Base-by-base conservation (phyloP, 2,888 invertebrate species). In the Phalera bucephala region DNA sequence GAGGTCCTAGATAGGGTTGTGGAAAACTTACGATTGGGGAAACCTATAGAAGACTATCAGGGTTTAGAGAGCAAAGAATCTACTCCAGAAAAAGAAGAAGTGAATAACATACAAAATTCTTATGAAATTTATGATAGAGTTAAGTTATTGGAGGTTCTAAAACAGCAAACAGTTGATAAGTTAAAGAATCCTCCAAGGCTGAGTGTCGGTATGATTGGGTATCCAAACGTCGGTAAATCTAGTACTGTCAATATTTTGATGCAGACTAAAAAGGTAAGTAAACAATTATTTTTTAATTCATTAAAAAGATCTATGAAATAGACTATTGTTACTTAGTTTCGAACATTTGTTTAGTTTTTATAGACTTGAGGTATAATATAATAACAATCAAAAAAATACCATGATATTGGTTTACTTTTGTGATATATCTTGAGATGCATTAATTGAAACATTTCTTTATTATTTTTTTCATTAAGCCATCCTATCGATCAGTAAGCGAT, bases 181-280 rank as follows among this genome's bases (percentile, higher is more conserved):
- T 64, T 82, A 39, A 88, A 87, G 50, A 86, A 83, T 68, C 82
- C 84, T 1, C 86, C 85, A n/a, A 72, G 94, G 17, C 91, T 94
- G 4, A 96, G 96, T n/a, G 93, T 98, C 39, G 98, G 98, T 4
- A 91, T 98, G 78, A 98, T 99, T 39, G 99, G 99, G 1, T 99
- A 99, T 87, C 99, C 99, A 0, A 99, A 99, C 91, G 99, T 99
- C 1, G 99, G 99, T n/a, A 99, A 99, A 83, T 99, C 99, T 80
- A 99, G 99, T 43, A 98, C 99, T 5, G 98, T 99, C 41, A 99
- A 99, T 90, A 92, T 97, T 10, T 79, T 99, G 29, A 91, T 99
- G 82, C 93, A 93, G 52, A 92, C 92, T 19, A 99, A 95, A 66
- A 95, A 95, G 86, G 95, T 95, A 31, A 64, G 57, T 30, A 17